These are phyloP conservation scores for Drosophila melanosoma DNA, from an alignment of 2,888 invertebrate species.

Conservation along the genomic window DNA sequence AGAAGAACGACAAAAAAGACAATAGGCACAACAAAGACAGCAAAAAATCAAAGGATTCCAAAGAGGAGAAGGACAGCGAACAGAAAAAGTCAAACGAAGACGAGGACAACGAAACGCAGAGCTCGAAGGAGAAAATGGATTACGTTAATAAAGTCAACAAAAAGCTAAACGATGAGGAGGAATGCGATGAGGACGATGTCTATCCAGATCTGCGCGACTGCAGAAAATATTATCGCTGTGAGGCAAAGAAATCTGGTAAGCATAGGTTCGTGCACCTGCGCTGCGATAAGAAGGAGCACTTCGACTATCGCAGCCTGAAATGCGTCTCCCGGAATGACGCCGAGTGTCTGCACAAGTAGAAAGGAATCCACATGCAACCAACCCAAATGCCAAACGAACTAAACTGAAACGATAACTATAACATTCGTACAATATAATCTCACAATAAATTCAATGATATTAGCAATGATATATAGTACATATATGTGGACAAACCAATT, in stretches of 20 bases:
- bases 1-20: constrained; percentile 31
- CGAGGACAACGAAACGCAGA: constrained; percentile 47
- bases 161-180: constrained; percentile 62
- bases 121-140: constrained; percentile 65
- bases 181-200: constrained; percentile 74
- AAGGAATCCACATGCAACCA: background rate
- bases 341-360: constrained; percentile 59
- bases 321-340: constrained; percentile 70
- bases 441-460: constrained; percentile 59
- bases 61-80: constrained; percentile 43
- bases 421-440: constrained; percentile 44
- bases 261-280: constrained; percentile 70
- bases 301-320: constrained; percentile 61
- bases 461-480: constrained; percentile 59
- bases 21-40: constrained; percentile 7
- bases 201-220: constrained; percentile 77
- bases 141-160: constrained; percentile 70
- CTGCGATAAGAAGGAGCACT: constrained; percentile 71
- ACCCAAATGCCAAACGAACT: constrained; percentile 9
- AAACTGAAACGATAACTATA: constrained; percentile 28
- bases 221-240: constrained; percentile 77
- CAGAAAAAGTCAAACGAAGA: constrained; percentile 42
- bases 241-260: constrained; percentile 68
- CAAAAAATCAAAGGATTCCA: constrained; percentile 37
- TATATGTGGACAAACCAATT: constrained; percentile 12